Base-by-base conservation (phyloP, 2,797 vertebrate species). In the Muraenolepis orangiensis region DNA sequence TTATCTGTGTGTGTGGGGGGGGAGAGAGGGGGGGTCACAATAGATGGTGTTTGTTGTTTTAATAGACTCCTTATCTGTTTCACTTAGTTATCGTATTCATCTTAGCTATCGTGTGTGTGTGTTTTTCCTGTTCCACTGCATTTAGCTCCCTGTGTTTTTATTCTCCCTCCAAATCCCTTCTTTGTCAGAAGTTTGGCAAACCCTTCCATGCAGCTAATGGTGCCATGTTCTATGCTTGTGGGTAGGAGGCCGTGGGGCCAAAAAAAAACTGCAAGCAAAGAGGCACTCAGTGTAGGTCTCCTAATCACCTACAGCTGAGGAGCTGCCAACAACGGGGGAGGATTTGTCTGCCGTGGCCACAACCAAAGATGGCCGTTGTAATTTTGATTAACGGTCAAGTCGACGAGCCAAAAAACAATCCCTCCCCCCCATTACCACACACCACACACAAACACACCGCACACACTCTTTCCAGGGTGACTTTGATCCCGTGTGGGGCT, bases 311-410 rank as follows among this genome's bases (percentile, higher is more conserved):
- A 29, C n/a, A 6, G 26, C 14, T 34, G n/a, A 46, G 66, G 26
- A 23, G 10, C 36, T 42, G 73, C 42, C 64, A 71, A 61, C 61
- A 32, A n/a, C n/a, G 66, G 32, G 77, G 42, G 31, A 69, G 20
- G 29, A 31, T 12, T 28, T 4, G 30, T n/a, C 23, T 72, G 29
- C 46, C 46, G 73, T 13, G 42, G 28, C 66, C 69, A 61, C 28
- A 70, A 16, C 36, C 40, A 13, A 69, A 69, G 38, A 32, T 71
- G 6, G 72, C 38, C 30, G 23, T 72, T 79, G 64, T 73, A 57
- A 32, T 73, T 79, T 70, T 73, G 67, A 67, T 79, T 66, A 46
- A 78, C 81, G 74, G 42, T 70, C 38, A 36, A 80, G 67, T 75
- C 72, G 20, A 5, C n/a, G 6, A 23, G 69, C 11, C 69, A 67